Percentiles rank a stretch among this genome's conserved stretches.
phyloP scores from a whole-genome alignment of 2,113 vertebrate species.

The Struthio camelus region DNA sequence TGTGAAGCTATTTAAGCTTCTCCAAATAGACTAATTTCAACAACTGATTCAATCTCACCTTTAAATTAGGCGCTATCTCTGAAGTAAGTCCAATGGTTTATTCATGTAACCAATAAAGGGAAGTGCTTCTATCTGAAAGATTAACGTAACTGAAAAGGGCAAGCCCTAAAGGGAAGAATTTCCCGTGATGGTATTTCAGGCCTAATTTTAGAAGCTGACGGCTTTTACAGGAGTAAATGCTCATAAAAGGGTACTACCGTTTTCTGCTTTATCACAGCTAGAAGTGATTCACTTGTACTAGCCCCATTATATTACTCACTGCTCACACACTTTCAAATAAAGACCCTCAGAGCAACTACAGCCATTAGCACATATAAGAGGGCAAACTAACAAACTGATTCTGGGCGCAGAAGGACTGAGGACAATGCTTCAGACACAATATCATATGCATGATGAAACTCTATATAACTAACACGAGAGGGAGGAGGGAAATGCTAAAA shows the following conservation, averaged over 20 bases:
- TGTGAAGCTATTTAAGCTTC: constrained; percentile 26
- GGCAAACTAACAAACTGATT: neutral
- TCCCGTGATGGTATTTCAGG: constrained; percentile 3
- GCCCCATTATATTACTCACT: neutral
- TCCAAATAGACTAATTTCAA: constrained; percentile 34
- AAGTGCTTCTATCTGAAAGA: neutral
- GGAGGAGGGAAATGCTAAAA: neutral
- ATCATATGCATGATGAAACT: neutral
- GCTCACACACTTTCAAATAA: neutral
- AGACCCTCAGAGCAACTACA: neutral
- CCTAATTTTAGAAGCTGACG: constrained; percentile 72
- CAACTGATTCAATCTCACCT: constrained; percentile 46
- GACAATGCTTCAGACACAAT: neutral
- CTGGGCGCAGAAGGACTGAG: neutral
- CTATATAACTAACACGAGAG: neutral
- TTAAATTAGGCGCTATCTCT: constrained; percentile 30
- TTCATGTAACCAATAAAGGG: neutral
- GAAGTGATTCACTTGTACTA: constrained; percentile 11
- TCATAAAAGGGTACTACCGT: constrained; percentile 31
- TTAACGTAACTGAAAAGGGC: constrained; percentile 38
- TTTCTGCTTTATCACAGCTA: constrained; percentile 40
- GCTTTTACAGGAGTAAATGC: constrained; percentile 45
- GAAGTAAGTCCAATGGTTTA: constrained; percentile 34
- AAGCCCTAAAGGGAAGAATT: constrained; percentile 36
- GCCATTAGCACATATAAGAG: neutral